Evolutionary conservation across 2,113 vertebrate species (phyloP), one percentile per base, ranked within the genome.

Genomic region (Laterallus jamaicensis): DNA sequence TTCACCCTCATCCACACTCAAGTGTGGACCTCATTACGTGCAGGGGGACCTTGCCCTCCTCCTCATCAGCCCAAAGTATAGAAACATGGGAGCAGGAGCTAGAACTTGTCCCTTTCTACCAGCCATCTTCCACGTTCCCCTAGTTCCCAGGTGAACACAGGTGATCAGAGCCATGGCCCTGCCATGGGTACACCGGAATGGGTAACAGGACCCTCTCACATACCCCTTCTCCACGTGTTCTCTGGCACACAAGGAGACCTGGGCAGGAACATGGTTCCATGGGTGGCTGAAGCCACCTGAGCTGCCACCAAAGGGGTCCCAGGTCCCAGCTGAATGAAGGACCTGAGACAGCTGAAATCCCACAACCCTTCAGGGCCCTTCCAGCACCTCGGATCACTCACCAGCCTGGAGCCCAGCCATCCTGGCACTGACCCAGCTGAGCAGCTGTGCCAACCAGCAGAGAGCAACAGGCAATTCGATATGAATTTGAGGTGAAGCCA

Each of bases 101-200:
- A 18, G 17, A 17, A 64, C 19, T 60, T 18, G 11, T 47, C 26
- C 59, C 63, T 60, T 64, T 20, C 39, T 52, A 9, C 10, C 8
- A 26, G 28, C 9, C 24, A 29, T 29, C 39, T 26, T n/a, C 47
- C 1, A 0, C 22, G 32, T 52, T 74, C 31, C 26, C 60, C 14
- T 47, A 62, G 20, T 32, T 62, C 14, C 22, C 2, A 6, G 37
- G 20, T 69, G 52, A 69, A 59, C 29, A 28, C 2, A 0, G 39
- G 21, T 63, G 40, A 37, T 31, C 12, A 11, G 55, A 88, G 26
- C 24, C 9, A 5, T 0, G 67, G 40, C 39, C 56, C 56, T 63
- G 21, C 29, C 0, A 0, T 37, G 2, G 2, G 49, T 9, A 6
- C 28, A 70, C 60, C 19, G 11, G 24, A 47, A n/a, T 0, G 0